phyloP scores from a whole-genome alignment of 2,888 invertebrate genomes.

The Agrypnus murinus region DNA sequence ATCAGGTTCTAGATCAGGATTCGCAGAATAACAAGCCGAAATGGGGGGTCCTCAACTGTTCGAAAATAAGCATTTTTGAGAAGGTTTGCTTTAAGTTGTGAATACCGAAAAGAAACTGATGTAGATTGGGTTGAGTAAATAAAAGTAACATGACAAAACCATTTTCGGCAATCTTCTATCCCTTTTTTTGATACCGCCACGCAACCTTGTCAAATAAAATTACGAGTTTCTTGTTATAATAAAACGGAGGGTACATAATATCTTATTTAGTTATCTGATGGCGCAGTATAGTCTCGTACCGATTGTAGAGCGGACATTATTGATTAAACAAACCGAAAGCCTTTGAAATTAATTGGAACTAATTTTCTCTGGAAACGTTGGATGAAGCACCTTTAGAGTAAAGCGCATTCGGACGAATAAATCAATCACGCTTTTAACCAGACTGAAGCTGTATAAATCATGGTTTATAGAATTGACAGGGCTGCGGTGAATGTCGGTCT shows the following conservation, averaged over 20 bases:
- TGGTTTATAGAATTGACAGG: constrained; percentile 54
- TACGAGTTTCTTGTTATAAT: constrained; percentile 25
- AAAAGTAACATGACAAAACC: constrained; percentile 34
- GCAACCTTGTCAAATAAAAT: constrained; percentile 38
- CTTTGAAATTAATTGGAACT: constrained; percentile 47
- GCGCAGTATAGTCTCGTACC: constrained; percentile 41
- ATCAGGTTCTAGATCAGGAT: constrained; percentile 31
- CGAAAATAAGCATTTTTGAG: neutral
- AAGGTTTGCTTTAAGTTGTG: constrained; percentile 2
- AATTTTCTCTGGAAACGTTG: constrained; percentile 42
- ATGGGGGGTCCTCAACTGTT: neutral
- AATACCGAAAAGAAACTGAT: constrained; percentile 19
- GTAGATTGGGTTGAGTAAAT: constrained; percentile 24
- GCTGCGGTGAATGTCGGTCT: constrained; percentile 45
- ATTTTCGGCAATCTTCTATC: constrained; percentile 12
- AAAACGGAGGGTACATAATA: constrained; percentile 15
- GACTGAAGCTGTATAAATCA: constrained; percentile 54
- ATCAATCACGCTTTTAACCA: constrained; percentile 55
- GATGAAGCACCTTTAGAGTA: constrained; percentile 43
- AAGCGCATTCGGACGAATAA: constrained; percentile 53
- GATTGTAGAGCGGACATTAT: constrained; percentile 38
- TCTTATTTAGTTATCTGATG: constrained; percentile 44
- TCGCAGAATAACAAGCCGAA: constrained; percentile 15
- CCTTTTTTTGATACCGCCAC: constrained; percentile 24
- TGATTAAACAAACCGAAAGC: constrained; percentile 47